Evolutionary conservation across 2,113 vertebrate species (phyloP).

Genomic region (Laterallus jamaicensis): DNA sequence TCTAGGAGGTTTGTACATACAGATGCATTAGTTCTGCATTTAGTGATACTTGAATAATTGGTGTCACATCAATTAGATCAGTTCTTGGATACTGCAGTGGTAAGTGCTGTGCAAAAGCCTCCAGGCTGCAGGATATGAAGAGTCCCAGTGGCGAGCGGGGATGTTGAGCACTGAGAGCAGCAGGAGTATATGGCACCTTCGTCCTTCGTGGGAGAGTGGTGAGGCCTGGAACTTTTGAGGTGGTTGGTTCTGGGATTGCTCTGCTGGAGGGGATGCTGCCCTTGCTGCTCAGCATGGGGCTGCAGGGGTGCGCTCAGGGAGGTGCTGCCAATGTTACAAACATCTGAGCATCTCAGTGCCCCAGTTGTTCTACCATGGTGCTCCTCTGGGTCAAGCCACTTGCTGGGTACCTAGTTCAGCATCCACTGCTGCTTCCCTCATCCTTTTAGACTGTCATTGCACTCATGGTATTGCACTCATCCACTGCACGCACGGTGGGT

Average conservation of each 20-base stretch:
- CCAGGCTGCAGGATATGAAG: not conserved
- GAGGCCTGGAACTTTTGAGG: not conserved
- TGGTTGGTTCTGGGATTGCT: not conserved
- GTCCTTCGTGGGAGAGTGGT: accelerated
- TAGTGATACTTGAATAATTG: constrained; percentile 46
- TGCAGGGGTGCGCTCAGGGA: not conserved
- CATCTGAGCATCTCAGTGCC: not conserved
- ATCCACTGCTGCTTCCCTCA: not conserved
- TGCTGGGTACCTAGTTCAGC: not conserved
- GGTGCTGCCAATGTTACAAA: not conserved
- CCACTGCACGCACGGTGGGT: accelerated
- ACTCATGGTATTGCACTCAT: not conserved
- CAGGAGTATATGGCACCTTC: accelerated
- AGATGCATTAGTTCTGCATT: constrained; percentile 48
- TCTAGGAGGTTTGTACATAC: constrained; percentile 6
- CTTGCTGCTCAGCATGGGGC: not conserved
- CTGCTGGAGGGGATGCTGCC: not conserved
- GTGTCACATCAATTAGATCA: constrained; percentile 43
- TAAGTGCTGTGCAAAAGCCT: constrained; percentile 1
- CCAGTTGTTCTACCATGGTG: accelerated
- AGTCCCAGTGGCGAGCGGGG: accelerated
- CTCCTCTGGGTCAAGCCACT: not conserved
- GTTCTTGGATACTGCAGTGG: not conserved
- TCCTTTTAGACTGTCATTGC: not conserved
- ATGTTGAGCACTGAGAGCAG: accelerated